These are phyloP conservation scores for Coilia nasus DNA, from an alignment of 2,797 vertebrate genomes.

Conservation along the genomic window DNA sequence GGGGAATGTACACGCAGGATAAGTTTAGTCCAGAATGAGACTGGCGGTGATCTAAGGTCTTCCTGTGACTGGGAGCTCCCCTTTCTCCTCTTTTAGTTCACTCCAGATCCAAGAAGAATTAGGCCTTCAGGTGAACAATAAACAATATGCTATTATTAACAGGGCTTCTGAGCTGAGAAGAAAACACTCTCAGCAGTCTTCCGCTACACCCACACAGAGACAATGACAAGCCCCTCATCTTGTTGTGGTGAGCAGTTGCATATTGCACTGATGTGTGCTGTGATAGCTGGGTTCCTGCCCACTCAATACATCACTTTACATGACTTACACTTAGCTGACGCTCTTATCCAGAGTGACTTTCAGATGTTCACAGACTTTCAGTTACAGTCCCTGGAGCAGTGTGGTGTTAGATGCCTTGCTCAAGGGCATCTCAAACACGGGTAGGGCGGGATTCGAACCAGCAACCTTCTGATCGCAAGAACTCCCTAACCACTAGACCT, in stretches of 20 bases:
- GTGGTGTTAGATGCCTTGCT: too few relatives aligned
- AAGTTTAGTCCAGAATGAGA: constrained; percentile 54
- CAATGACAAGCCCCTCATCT: constrained; percentile 56
- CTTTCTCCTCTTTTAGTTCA: constrained; percentile 54
- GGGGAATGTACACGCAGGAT: constrained; percentile 17
- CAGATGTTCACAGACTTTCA: too few relatives aligned
- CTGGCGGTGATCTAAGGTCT: constrained; percentile 49
- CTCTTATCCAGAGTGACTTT: too few relatives aligned
- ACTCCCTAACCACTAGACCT: too few relatives aligned
- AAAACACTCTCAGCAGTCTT: constrained; percentile 55
- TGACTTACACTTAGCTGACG: too few relatives aligned
- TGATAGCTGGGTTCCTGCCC: neutral
- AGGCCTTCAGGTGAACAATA: constrained; percentile 67
- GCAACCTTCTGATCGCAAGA: too few relatives aligned
- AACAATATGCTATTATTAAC: constrained; percentile 81
- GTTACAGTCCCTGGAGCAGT: too few relatives aligned
- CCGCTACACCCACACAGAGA: constrained; percentile 56
- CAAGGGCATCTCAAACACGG: too few relatives aligned
- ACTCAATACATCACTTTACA: too few relatives aligned
- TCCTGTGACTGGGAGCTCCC: constrained; percentile 61
- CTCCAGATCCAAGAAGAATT: constrained; percentile 44
- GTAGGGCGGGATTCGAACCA: too few relatives aligned
- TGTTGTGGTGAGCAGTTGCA: neutral
- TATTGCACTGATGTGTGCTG: neutral
- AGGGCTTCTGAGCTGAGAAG: constrained; percentile 42